phyloP scores from a whole-genome alignment of 2,113 vertebrate species.

The Alectura lathami region DNA sequence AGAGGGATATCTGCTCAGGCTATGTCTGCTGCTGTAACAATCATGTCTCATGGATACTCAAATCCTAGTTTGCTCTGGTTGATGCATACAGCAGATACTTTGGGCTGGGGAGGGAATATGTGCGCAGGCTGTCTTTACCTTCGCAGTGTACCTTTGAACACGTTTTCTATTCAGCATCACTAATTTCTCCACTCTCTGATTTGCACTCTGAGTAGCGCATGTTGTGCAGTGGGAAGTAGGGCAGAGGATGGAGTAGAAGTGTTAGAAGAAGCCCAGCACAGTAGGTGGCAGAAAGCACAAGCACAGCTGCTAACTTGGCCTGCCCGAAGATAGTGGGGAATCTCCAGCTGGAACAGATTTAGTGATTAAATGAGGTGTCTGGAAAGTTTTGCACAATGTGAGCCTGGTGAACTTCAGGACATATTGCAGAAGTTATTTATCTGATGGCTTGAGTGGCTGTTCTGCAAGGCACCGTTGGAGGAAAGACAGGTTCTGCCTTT shows the following conservation, averaged over 20 bases:
- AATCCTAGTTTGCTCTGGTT: neutral
- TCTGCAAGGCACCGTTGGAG: neutral
- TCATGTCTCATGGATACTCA: neutral
- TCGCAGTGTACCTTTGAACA: neutral
- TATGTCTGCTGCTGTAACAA: neutral
- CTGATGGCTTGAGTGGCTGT: neutral
- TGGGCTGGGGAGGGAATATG: neutral
- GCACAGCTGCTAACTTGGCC: neutral
- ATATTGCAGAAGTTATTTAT: neutral
- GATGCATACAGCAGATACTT: neutral
- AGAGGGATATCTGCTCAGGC: neutral
- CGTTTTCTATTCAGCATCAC: neutral
- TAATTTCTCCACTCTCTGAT: neutral
- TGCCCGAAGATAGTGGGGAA: neutral
- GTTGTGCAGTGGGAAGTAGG: neutral
- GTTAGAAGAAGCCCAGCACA: neutral
- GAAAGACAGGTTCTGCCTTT: neutral
- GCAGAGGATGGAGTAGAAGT: neutral
- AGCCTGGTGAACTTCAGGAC: neutral
- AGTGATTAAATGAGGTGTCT: neutral
- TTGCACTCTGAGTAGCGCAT: neutral
- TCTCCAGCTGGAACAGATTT: constrained; percentile 5
- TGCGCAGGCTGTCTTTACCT: neutral
- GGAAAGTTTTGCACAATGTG: neutral
- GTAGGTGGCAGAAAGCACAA: neutral